phyloP scores from a whole-genome alignment of 2,888 invertebrate genomes.

The Drosophila maculinotata region DNA sequence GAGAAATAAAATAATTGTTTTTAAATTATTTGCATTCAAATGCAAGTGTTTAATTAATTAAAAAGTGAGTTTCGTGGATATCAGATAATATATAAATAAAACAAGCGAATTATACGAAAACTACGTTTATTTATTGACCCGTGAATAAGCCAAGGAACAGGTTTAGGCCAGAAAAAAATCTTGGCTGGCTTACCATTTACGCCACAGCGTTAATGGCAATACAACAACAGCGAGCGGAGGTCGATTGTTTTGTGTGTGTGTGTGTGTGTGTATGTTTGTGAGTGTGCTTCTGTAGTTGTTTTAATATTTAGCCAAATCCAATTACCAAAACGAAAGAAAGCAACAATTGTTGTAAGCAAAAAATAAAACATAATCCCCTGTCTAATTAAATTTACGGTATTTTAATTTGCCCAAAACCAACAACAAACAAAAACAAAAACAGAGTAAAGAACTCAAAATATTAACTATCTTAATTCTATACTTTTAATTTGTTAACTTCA shows the following conservation, averaged over 20 bases:
- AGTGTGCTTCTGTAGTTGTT: constrained; percentile 38
- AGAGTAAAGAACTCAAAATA: too few relatives aligned
- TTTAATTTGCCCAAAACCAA: constrained; percentile 49
- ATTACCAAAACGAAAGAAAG: constrained; percentile 63
- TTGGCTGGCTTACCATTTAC: constrained; percentile 78
- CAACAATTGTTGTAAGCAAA: constrained; percentile 56
- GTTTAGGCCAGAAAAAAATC: constrained; percentile 79
- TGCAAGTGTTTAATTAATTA: constrained; percentile 54
- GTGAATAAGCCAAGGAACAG: constrained; percentile 74
- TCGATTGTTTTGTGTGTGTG: constrained; percentile 73
- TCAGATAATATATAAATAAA: background rate
- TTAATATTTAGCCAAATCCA: constrained; percentile 73
- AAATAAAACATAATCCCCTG: constrained; percentile 22
- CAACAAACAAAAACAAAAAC: constrained; percentile 52
- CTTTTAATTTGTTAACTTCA: too few relatives aligned
- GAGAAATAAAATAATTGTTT: constrained; percentile 60
- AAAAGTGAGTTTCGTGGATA: constrained; percentile 45
- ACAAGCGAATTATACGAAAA: constrained; percentile 2
- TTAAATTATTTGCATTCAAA: constrained; percentile 54
- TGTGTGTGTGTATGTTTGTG: constrained; percentile 18
- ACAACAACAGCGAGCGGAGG: constrained; percentile 71
- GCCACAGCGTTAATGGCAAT: constrained; percentile 73
- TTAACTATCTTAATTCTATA: too few relatives aligned
- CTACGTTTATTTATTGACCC: constrained; percentile 17
- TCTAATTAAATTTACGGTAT: constrained; percentile 62